These are phyloP conservation scores for Idaea aversata DNA, from an alignment of 2,888 invertebrate species.

Conservation along the genomic window DNA sequence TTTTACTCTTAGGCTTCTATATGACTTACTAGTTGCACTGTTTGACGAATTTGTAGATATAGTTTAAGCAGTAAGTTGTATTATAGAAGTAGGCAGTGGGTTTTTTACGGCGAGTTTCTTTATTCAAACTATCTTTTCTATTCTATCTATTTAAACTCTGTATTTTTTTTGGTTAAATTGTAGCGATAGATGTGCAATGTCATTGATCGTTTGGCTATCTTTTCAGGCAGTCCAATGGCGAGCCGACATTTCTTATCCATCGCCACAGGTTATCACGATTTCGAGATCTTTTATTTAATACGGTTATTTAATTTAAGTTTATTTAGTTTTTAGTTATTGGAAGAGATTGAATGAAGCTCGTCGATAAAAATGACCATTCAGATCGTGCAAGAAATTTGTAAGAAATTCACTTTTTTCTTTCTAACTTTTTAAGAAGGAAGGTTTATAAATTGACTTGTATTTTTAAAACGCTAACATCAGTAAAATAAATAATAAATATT, in stretches of 20 bases:
- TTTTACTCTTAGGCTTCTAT: not conserved
- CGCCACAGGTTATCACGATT: not conserved
- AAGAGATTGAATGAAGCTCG: not conserved
- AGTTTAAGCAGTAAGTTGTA: not conserved
- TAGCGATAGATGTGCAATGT: not conserved
- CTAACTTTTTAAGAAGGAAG: not conserved
- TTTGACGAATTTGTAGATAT: not conserved
- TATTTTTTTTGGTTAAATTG: not conserved
- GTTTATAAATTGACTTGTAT: not conserved
- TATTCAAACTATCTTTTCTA: not conserved
- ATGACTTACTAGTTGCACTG: not conserved
- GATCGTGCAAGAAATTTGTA: not conserved
- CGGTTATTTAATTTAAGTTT: not conserved
- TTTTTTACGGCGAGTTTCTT: not conserved
- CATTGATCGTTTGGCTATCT: not conserved
- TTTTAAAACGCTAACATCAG: not conserved
- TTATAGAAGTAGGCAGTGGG: not conserved
- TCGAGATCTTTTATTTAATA: not conserved
- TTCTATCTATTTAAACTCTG: not conserved
- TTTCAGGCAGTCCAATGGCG: constrained; percentile 1
- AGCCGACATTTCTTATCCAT: not conserved
- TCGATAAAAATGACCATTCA: not conserved
- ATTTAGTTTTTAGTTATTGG: not conserved
- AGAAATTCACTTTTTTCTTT: not conserved
- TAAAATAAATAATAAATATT: no score